phyloP scores from a whole-genome alignment of 2,888 invertebrate species.

The Drosophila kanekoi region DNA sequence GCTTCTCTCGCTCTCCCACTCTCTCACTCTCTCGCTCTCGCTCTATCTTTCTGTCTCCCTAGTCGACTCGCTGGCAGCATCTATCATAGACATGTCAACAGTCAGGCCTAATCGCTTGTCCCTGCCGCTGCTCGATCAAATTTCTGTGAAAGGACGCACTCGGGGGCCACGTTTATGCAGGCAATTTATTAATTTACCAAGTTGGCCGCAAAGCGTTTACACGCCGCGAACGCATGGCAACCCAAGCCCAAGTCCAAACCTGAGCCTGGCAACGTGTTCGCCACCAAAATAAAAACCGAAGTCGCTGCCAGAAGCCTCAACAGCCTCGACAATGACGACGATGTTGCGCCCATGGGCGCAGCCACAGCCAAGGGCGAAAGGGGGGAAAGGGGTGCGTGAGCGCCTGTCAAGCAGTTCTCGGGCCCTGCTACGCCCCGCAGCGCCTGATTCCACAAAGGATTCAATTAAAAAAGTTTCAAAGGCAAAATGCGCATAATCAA shows the following conservation, averaged over 20 bases:
- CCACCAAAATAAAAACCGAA: slow-evolving; percentile 25
- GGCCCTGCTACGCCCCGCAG: slow-evolving; percentile 3
- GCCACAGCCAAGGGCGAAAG: background rate
- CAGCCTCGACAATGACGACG: slow-evolving; percentile 52
- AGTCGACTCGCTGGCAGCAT: slow-evolving; percentile 30
- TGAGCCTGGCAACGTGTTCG: slow-evolving; percentile 19
- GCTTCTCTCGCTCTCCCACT: background rate
- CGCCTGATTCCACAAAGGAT: slow-evolving; percentile 55
- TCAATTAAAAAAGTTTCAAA: slow-evolving; percentile 67
- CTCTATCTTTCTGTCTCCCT: background rate
- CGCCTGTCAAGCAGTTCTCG: slow-evolving; percentile 7
- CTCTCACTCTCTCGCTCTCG: background rate
- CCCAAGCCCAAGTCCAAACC: slow-evolving; percentile 13
- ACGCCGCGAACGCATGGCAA: slow-evolving; percentile 43
- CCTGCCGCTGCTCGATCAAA: slow-evolving; percentile 61
- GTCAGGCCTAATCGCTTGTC: slow-evolving; percentile 50
- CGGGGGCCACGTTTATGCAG: slow-evolving; percentile 65
- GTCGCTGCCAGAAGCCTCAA: slow-evolving; percentile 41
- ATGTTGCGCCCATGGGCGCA: slow-evolving; percentile 31
- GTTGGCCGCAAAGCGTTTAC: slow-evolving; percentile 70
- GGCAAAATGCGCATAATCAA: slow-evolving; percentile 83
- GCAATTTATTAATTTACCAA: slow-evolving; percentile 78
- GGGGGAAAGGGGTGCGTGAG: background rate
- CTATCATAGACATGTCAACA: slow-evolving; percentile 62
- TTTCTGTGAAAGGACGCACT: slow-evolving; percentile 65